Evolutionary conservation across 2,113 vertebrate species (phyloP).

Genomic region (Channa maculata): DNA sequence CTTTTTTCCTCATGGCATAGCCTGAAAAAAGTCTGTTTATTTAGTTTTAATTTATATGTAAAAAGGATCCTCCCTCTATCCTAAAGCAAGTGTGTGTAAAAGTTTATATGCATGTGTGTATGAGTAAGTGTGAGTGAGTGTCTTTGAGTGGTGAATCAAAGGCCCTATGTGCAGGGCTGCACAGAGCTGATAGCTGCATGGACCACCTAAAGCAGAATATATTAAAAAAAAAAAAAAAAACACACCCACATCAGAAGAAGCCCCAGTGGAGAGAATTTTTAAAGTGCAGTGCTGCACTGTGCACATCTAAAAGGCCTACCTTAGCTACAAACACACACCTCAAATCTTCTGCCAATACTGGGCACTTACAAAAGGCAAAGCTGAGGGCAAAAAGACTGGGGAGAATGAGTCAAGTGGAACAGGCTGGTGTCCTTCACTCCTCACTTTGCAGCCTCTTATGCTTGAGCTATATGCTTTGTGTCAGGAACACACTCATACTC

Average conservation of each 20-base stretch:
- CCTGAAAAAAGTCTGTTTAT: neutral
- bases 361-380: slow-evolving; percentile 47
- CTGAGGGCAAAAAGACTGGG: slow-evolving; percentile 35
- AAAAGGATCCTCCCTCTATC: neutral
- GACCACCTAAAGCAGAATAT: slow-evolving; percentile 65
- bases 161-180: slow-evolving; percentile 71
- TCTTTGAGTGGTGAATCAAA: slow-evolving; percentile 72
- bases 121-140: neutral
- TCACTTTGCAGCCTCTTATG: slow-evolving; percentile 28
- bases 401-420: slow-evolving; percentile 18
- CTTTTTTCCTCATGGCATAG: neutral
- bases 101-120: slow-evolving; percentile 32
- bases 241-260: slow-evolving; percentile 64
- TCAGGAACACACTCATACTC: slow-evolving; percentile 8
- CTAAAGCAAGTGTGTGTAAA: too few relatives aligned
- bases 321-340: slow-evolving; percentile 64
- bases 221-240: slow-evolving; percentile 48
- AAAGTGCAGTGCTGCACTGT: slow-evolving; percentile 67
- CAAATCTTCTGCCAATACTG: slow-evolving; percentile 72
- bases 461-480: neutral
- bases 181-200: slow-evolving; percentile 78
- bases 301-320: slow-evolving; percentile 67
- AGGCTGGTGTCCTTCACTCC: slow-evolving; percentile 33
- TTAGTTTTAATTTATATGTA: neutral
- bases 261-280: slow-evolving; percentile 68